Conservation (phyloP, 2,888 invertebrate genomes). For the Drosophila hamatofila region DNA sequence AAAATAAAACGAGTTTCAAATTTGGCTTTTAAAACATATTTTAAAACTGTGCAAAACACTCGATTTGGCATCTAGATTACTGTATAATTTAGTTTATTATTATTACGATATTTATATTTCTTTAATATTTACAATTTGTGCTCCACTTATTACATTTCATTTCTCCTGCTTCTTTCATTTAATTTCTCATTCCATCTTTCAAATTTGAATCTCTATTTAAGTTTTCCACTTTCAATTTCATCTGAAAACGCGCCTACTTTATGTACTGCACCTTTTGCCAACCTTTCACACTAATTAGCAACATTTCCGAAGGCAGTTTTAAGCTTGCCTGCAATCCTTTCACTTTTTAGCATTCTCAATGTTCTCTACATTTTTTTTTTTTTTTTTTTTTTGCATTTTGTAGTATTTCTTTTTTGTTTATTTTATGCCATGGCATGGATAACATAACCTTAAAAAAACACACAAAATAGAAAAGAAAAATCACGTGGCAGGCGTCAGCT, state of each 20-base stretch:
- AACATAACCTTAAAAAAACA: slow-evolving; percentile 52
- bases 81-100: neutral
- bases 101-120: neutral
- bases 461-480: slow-evolving; percentile 17
- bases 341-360: slow-evolving; percentile 6
- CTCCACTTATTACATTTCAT: neutral
- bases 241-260: neutral
- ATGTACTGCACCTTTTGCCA: neutral
- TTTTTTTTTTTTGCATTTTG: neutral
- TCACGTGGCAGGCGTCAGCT: slow-evolving; percentile 50
- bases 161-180: neutral
- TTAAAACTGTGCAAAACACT: no score
- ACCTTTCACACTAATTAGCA: slow-evolving; percentile 15
- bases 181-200: neutral
- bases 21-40: no score
- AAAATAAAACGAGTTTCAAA: no score
- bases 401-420: neutral
- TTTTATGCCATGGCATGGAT: slow-evolving; percentile 24
- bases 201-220: neutral
- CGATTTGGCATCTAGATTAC: no score
- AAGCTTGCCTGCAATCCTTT: slow-evolving; percentile 18
- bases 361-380: neutral
- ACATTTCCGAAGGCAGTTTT: slow-evolving; percentile 12
- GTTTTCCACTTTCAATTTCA: neutral
- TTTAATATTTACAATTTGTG: neutral